Base-by-base conservation (phyloP, 1,140 invertebrate species). In the Drosophila tristis region DNA sequence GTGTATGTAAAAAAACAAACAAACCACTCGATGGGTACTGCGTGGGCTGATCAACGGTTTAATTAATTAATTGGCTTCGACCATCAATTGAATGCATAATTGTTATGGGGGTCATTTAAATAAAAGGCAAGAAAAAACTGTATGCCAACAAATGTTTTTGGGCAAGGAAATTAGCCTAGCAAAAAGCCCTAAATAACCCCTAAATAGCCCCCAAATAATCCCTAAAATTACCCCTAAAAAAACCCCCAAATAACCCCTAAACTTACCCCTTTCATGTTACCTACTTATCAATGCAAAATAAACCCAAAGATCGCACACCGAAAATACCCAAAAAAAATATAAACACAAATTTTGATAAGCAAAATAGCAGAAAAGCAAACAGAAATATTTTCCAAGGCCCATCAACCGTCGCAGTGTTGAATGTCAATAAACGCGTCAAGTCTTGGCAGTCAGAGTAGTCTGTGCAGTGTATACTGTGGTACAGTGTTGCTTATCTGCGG, bases 41-140 rank as follows among this genome's bases (percentile, higher is more conserved):
- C 57, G 81, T 86, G 81, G 73, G 59, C 53, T 26, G 67, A 70
- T 70, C 60, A 51, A 4, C n/a, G 64, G 60, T 45, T 87, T 81
- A 86, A 89, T 89, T 89, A 84, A 89, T 89, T 89, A 89, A 89
- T 89, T 90, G 85, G 62, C 64, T 74, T 76, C 53, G 73, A 50
- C 59, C 66, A 49, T 58, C 76, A 89, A 87, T 89, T 89, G 79
- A 73, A 64, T 71, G 84, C 68, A 80, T 77, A 90, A 89, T 84
- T 90, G 79, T 68, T 84, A 84, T 89, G 84, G 53, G 84, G 84
- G 84, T 90, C 77, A 84, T 89, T 89, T 89, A 76, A 89, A 89
- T 89, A 90, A 29, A 20, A 16, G 16, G 20, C 8, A 31, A 31
- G 8, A 0, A 31, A 0, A 73, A 63, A 47, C 35, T 45, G 45